Percentiles rank a stretch among this genome's conserved stretches.
Conservation (phyloP, 2,113 vertebrate species). For the Corythornis vintsioides region DNA sequence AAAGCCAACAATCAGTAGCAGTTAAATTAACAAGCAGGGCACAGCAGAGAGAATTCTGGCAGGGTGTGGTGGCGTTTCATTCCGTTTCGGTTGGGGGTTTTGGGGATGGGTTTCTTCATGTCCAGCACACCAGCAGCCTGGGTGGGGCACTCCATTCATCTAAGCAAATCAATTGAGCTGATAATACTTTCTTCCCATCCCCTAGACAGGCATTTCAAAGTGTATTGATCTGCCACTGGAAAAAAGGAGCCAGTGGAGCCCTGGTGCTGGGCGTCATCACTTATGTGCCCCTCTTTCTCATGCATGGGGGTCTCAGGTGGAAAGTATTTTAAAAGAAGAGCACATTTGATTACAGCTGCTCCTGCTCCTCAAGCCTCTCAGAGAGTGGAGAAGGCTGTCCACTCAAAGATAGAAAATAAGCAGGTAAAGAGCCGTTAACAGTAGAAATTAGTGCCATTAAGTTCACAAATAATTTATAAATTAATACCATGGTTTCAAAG, state of each 20-base stretch:
- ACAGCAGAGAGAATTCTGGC: neutral
- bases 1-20: neutral
- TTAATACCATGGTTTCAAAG: neutral
- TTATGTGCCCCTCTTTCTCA: neutral
- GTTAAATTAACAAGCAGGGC: neutral
- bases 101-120: neutral
- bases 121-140: neutral
- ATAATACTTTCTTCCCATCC: neutral
- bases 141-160: neutral
- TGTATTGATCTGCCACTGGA: neutral
- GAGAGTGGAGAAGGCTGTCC: neutral
- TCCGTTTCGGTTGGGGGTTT: neutral
- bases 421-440: neutral
- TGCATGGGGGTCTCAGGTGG: rapidly evolving
- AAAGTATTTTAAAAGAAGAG: neutral
- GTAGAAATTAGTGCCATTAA: neutral
- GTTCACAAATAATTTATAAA: neutral
- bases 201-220: neutral
- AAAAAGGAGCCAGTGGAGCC: neutral
- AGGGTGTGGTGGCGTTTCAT: neutral
- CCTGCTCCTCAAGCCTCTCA: neutral
- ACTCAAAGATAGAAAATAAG: neutral
- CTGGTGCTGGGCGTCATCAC: neutral
- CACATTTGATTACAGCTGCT: neutral
- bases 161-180: neutral